Percentiles rank a stretch among this genome's conserved stretches.
phyloP scores from a whole-genome alignment of 2,888 invertebrate genomes.

The Oscheius myriophilus region DNA sequence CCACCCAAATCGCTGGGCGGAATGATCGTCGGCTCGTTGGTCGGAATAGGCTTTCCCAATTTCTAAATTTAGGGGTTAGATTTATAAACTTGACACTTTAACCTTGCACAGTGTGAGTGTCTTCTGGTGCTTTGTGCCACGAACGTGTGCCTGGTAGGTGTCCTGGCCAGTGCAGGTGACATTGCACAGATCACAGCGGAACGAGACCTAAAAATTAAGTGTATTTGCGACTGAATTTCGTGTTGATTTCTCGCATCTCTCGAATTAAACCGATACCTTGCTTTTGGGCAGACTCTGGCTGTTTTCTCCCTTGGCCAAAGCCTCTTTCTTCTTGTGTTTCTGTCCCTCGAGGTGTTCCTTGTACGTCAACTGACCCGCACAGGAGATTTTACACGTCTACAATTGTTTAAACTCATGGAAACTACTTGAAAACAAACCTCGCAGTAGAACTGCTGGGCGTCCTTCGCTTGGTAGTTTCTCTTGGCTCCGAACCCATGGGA shows the following conservation, averaged over 20 bases:
- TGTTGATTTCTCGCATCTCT: background rate
- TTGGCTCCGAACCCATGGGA: background rate
- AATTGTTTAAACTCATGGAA: background rate
- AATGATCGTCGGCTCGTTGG: slow-evolving; percentile 90
- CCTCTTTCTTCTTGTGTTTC: slow-evolving; percentile 98
- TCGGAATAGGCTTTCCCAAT: slow-evolving; percentile 95
- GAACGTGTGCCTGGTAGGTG: slow-evolving; percentile 91
- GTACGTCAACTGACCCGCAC: slow-evolving; percentile 78
- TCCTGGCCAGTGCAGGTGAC: slow-evolving; percentile 98
- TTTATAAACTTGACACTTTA: background rate
- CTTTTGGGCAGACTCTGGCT: slow-evolving; percentile 32
- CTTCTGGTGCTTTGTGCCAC: slow-evolving; percentile 97
- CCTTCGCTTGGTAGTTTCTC: slow-evolving; percentile 9
- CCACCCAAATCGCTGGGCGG: slow-evolving; percentile 41
- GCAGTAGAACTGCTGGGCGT: slow-evolving; percentile 39
- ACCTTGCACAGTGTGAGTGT: slow-evolving; percentile 89
- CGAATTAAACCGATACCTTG: slow-evolving; percentile 23
- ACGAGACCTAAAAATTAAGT: slow-evolving; percentile 74
- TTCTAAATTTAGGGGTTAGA: slow-evolving; percentile 76
- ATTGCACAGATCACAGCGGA: slow-evolving; percentile 95
- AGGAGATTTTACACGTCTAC: slow-evolving; percentile 86
- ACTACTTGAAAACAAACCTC: slow-evolving; percentile 20
- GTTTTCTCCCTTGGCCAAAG: slow-evolving; percentile 78
- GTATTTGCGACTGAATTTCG: background rate
- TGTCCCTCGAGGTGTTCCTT: slow-evolving; percentile 97